phyloP scores from a whole-genome alignment of 2,888 invertebrate species.

The Drosophila flavopinicola region DNA sequence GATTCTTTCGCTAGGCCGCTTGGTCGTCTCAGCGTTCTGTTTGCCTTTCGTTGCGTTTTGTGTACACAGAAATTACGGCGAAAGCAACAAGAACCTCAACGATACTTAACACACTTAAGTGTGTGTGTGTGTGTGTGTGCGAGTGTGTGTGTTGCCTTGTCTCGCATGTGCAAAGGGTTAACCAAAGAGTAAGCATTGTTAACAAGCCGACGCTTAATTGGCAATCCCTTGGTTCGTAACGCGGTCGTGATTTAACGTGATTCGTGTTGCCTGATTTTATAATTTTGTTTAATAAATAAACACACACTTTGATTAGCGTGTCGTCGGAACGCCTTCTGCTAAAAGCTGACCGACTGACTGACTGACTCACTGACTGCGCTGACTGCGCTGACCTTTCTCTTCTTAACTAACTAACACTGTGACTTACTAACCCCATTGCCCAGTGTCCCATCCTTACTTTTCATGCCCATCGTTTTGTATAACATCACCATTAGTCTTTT shows the following conservation, averaged over 20 bases:
- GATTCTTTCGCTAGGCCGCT: slow-evolving; percentile 5
- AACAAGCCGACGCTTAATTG: slow-evolving; percentile 64
- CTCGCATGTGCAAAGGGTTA: slow-evolving; percentile 52
- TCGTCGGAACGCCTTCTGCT: slow-evolving; percentile 25
- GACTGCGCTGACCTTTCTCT: neutral
- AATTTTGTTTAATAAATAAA: slow-evolving; percentile 74
- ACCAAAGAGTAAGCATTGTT: slow-evolving; percentile 65
- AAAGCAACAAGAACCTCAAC: slow-evolving; percentile 36
- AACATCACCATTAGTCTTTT: slow-evolving; percentile 73
- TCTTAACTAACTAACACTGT: slow-evolving; percentile 12
- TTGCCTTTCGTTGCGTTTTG: slow-evolving; percentile 47
- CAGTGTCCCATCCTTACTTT: slow-evolving; percentile 1
- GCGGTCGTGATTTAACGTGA: slow-evolving; percentile 11
- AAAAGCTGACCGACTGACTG: too few relatives aligned
- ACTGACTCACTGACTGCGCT: neutral
- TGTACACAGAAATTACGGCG: slow-evolving; percentile 61
- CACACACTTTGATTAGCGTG: slow-evolving; percentile 66
- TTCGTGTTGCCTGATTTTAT: slow-evolving; percentile 48
- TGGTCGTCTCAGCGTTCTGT: slow-evolving; percentile 25
- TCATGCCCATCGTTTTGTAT: slow-evolving; percentile 53
- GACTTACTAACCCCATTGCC: slow-evolving; percentile 53
- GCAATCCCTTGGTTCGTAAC: slow-evolving; percentile 32
- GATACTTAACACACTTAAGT: slow-evolving; percentile 26
- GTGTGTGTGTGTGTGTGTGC: slow-evolving; percentile 1
- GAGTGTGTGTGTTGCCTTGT: slow-evolving; percentile 22